A percentile compares a stretch with the other conserved stretches of the same genome.
phyloP scores from a whole-genome alignment of 2,797 vertebrate genomes.

The Brachymystax lenok region DNA sequence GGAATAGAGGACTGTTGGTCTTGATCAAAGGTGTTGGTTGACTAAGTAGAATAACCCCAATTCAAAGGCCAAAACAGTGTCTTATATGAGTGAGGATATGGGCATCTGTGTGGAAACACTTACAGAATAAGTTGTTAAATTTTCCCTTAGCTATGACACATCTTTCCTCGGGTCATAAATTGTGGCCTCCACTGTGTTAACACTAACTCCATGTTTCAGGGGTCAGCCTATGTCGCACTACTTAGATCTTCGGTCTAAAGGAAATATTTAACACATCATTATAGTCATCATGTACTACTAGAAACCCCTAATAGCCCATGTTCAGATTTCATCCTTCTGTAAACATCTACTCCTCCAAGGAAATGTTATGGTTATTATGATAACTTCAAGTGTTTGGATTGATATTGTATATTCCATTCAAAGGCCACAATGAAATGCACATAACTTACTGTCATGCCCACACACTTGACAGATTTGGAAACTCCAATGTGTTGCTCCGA shows the following conservation, averaged over 20 bases:
- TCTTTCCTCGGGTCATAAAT: not conserved
- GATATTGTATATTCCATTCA: not conserved
- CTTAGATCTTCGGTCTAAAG: not conserved
- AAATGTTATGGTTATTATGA: conserved; percentile 8
- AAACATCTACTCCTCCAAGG: conserved; percentile 28
- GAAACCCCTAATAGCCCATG: not conserved
- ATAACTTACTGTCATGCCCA: conserved; percentile 2
- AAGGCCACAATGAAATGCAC: not conserved
- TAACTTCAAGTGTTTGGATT: not conserved
- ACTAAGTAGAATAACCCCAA: conserved; percentile 51
- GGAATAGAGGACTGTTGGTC: conserved; percentile 30
- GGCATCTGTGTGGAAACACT: conserved; percentile 51
- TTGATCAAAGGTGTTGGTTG: conserved; percentile 58
- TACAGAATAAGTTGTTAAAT: conserved; percentile 42
- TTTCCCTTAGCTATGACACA: conserved; percentile 35
- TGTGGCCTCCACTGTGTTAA: not conserved
- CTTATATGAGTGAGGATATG: conserved; percentile 44
- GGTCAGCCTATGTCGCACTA: not conserved
- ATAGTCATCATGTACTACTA: not conserved
- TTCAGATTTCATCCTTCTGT: conserved; percentile 6
- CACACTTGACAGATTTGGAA: conserved; percentile 16
- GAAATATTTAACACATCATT: conserved; percentile 1
- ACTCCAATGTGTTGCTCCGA: not conserved
- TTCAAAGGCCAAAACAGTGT: conserved; percentile 52
- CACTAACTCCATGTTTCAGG: not conserved